Percentiles rank a stretch among this genome's conserved stretches.
These are phyloP conservation scores for Notodonta ziczac DNA, from an alignment of 2,888 invertebrate species.

Conservation along the genomic window DNA sequence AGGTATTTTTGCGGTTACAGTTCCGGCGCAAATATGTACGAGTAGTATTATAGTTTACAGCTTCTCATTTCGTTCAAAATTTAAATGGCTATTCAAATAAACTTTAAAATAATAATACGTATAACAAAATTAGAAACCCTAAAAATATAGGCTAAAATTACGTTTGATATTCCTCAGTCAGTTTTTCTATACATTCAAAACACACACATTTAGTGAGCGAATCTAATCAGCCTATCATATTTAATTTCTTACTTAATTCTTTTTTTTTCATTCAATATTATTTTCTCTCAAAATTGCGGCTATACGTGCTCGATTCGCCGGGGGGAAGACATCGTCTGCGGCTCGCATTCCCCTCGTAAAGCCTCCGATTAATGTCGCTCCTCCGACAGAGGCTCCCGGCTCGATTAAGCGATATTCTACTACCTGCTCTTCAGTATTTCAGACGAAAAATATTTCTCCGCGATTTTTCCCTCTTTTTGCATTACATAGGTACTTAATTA, in stretches of 20 bases:
- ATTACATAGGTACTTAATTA: neutral
- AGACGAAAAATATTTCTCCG: conserved; percentile 43
- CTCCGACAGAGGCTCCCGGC: conserved; percentile 58
- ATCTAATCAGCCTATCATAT: too few relatives aligned
- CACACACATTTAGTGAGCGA: too few relatives aligned
- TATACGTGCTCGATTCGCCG: conserved; percentile 49
- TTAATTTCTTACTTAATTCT: too few relatives aligned
- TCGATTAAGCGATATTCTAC: conserved; percentile 76
- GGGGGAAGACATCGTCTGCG: conserved; percentile 59
- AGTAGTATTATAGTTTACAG: too few relatives aligned
- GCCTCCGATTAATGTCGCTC: conserved; percentile 74
- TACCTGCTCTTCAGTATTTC: conserved; percentile 63
- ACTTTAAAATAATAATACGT: too few relatives aligned
- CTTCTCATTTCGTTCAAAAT: too few relatives aligned
- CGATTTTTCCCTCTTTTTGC: conserved; percentile 27
- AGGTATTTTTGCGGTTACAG: neutral
- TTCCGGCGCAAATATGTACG: too few relatives aligned
- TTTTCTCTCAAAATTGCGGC: conserved; percentile 42
- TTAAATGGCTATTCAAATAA: too few relatives aligned
- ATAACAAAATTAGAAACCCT: too few relatives aligned
- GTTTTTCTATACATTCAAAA: too few relatives aligned
- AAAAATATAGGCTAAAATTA: too few relatives aligned
- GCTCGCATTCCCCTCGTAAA: conserved; percentile 74
- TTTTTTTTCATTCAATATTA: conserved; percentile 15
- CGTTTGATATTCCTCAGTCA: too few relatives aligned